These are phyloP conservation scores for Allygus modestus DNA, from an alignment of 2,888 invertebrate genomes.

Conservation along the genomic window DNA sequence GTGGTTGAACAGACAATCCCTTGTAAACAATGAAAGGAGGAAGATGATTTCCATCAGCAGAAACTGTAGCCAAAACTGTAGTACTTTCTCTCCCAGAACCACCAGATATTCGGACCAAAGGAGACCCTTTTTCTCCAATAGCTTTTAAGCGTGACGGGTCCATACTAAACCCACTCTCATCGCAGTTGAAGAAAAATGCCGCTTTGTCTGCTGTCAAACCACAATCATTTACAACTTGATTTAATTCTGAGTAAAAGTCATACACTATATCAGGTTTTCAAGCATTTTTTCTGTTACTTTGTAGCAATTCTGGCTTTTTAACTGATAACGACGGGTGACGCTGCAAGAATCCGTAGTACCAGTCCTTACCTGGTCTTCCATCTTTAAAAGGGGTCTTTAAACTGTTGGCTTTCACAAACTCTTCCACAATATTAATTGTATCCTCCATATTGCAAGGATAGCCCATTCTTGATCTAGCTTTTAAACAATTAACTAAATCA, in stretches of 20 bases:
- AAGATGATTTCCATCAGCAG: slow-evolving; percentile 68
- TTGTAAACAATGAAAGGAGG: slow-evolving; percentile 70
- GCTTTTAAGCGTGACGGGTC: slow-evolving; percentile 69
- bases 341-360: slow-evolving; percentile 62
- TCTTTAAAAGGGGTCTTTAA: slow-evolving; percentile 68
- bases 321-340: slow-evolving; percentile 65
- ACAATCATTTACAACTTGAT: slow-evolving; percentile 57
- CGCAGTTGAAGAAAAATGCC: slow-evolving; percentile 69
- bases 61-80: slow-evolving; percentile 70
- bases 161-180: slow-evolving; percentile 69
- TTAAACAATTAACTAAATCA: slow-evolving; percentile 66
- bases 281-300: slow-evolving; percentile 68
- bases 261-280: slow-evolving; percentile 70
- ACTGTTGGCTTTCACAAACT: slow-evolving; percentile 43
- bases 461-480: slow-evolving; percentile 68
- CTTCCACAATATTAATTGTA: slow-evolving; percentile 51
- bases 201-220: neutral
- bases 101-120: slow-evolving; percentile 69
- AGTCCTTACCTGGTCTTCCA: slow-evolving; percentile 69
- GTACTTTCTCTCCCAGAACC: slow-evolving; percentile 70
- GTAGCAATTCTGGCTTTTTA: slow-evolving; percentile 71
- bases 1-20: slow-evolving; percentile 69
- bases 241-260: slow-evolving; percentile 69
- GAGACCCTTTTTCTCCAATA: slow-evolving; percentile 69
- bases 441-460: slow-evolving; percentile 69